phyloP scores from a whole-genome alignment of 2,797 vertebrate species.

The Erethizon dorsatum region DNA sequence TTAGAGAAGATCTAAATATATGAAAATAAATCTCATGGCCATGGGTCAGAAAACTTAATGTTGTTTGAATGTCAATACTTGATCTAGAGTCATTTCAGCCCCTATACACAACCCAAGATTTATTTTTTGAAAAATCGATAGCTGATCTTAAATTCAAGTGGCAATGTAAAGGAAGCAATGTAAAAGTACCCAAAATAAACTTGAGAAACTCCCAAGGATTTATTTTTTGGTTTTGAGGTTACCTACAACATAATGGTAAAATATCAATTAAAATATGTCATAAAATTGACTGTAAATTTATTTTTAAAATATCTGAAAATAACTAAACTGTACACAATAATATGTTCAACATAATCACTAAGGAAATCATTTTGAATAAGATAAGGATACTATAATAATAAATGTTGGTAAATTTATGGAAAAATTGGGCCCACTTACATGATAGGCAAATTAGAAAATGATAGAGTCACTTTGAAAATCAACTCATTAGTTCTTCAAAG shows the following conservation, averaged over 20 bases:
- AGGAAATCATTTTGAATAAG: neutral
- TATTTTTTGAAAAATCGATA: neutral
- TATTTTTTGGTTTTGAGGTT: neutral
- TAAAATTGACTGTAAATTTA: neutral
- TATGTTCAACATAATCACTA: neutral
- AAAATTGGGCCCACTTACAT: neutral
- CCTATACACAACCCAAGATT: neutral
- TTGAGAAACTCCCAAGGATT: neutral
- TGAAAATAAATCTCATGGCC: neutral
- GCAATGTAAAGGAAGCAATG: neutral
- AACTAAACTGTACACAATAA: neutral
- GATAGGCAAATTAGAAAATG: neutral
- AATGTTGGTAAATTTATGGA: neutral
- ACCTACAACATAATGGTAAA: neutral
- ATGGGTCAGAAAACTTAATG: neutral
- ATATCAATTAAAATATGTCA: neutral
- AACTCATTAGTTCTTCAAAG: neutral
- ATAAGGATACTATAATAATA: neutral
- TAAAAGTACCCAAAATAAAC: neutral
- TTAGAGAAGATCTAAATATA: neutral
- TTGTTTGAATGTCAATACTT: neutral
- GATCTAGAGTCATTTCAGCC: neutral
- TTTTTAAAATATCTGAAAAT: neutral
- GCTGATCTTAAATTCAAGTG: neutral
- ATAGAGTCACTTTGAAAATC: neutral